Evolutionary conservation across 2,888 invertebrate genomes (phyloP).

Genomic region (Tethea ocularis): DNA sequence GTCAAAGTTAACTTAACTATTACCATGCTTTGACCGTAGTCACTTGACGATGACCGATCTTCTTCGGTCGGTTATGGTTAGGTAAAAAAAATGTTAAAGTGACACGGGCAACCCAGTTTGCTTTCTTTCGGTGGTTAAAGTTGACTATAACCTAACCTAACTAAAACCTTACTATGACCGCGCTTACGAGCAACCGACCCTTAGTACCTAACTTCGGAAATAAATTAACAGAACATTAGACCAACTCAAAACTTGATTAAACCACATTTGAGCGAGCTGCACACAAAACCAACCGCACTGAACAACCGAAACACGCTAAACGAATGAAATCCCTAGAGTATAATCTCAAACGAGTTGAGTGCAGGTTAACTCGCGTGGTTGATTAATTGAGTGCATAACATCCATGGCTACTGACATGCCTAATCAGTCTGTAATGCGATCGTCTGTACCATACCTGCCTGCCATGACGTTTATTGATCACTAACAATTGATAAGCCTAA

Average conservation of each 20-base stretch:
- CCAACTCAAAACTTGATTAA: background rate
- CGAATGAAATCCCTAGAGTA: slow-evolving; percentile 14
- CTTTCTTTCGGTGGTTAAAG: no score
- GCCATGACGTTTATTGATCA: slow-evolving; percentile 43
- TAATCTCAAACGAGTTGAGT: slow-evolving; percentile 27
- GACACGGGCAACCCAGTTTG: no score
- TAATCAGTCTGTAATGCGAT: slow-evolving; percentile 64
- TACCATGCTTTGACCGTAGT: no score
- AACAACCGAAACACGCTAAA: slow-evolving; percentile 13
- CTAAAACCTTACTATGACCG: no score
- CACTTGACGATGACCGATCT: no score
- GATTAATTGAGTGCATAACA: slow-evolving; percentile 69
- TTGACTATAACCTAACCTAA: no score
- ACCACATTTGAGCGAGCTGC: background rate
- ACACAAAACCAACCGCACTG: slow-evolving; percentile 7
- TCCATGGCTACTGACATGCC: slow-evolving; percentile 49
- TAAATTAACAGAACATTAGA: background rate
- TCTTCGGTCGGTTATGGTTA: no score
- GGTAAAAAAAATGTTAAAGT: no score
- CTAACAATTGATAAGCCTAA: background rate
- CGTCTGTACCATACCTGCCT: slow-evolving; percentile 37
- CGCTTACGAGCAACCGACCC: no score
- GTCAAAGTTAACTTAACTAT: no score
- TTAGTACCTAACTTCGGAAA: no score
- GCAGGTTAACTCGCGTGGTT: slow-evolving; percentile 47